A percentile compares a stretch with the other conserved stretches of the same genome.
These are phyloP conservation scores for Hyperoplus immaculatus DNA, from an alignment of 2,797 vertebrate species.

Conservation along the genomic window DNA sequence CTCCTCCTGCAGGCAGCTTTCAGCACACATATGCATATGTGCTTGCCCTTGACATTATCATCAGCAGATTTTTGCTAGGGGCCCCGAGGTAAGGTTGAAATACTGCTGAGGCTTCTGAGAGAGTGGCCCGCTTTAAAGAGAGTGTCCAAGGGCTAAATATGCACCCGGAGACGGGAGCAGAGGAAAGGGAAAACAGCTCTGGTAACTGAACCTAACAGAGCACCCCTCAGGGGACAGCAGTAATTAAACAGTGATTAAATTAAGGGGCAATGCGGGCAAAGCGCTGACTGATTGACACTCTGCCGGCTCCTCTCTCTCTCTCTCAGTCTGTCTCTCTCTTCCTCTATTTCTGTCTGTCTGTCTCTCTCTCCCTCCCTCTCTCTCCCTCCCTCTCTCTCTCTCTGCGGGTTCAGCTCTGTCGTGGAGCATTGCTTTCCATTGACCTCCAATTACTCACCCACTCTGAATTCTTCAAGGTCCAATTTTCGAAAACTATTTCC, in stretches of 20 bases:
- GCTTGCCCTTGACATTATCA: constrained; percentile 86
- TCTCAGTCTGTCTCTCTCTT: constrained; percentile 24
- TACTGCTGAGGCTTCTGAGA: constrained; percentile 83
- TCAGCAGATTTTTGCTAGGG: constrained; percentile 79
- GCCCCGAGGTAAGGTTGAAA: constrained; percentile 84
- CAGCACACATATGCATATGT: constrained; percentile 80
- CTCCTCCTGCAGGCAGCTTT: constrained; percentile 69
- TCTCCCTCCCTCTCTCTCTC: constrained; percentile 33
- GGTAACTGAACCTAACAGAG: constrained; percentile 81
- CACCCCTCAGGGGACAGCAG: constrained; percentile 81
- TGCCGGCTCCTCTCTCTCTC: constrained; percentile 62
- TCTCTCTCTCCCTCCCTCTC: background rate
- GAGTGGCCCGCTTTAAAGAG: constrained; percentile 72
- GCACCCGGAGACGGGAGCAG: constrained; percentile 63
- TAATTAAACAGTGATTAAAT: constrained; percentile 91
- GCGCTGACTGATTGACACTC: constrained; percentile 83
- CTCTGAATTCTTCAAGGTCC: constrained; percentile 81
- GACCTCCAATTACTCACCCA: constrained; percentile 83
- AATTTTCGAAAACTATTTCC: constrained; percentile 80
- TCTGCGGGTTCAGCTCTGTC: constrained; percentile 74
- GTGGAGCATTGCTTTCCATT: constrained; percentile 80
- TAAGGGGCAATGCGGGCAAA: constrained; percentile 85
- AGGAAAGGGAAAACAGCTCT: constrained; percentile 72
- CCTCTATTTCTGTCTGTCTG: too few species aligned
- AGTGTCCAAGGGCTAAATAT: constrained; percentile 81